Evolutionary conservation across 2,888 invertebrate genomes (phyloP).

Genomic region (Omphaloscelis lunosa): DNA sequence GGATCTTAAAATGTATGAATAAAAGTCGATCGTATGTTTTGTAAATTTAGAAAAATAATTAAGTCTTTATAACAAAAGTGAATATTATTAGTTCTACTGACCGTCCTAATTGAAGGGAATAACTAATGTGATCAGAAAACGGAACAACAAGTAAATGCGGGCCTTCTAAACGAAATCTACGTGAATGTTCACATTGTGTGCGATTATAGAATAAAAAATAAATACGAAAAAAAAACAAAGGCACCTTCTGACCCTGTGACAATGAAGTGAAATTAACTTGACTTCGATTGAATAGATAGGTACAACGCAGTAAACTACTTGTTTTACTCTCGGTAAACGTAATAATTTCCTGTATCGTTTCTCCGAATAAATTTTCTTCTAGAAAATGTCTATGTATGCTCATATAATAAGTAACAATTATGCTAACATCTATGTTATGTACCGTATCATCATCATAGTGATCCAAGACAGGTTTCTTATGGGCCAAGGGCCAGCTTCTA

Average conservation of each 20-base stretch:
- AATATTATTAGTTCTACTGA: conserved; percentile 12
- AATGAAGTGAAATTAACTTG: conserved; percentile 51
- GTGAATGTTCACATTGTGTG: conserved; percentile 40
- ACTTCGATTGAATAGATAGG: conserved; percentile 20
- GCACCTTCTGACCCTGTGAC: conserved; percentile 46
- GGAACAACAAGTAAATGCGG: conserved; percentile 5
- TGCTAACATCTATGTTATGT: background rate
- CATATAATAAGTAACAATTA: background rate
- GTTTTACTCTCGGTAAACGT: background rate
- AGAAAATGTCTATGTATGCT: background rate
- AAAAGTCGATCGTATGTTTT: background rate
- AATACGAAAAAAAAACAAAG: conserved; percentile 37
- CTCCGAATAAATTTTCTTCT: background rate
- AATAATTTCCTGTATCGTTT: conserved; percentile 31
- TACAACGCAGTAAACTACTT: conserved; percentile 26
- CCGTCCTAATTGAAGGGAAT: conserved; percentile 29
- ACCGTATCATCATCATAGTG: background rate
- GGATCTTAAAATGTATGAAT: background rate
- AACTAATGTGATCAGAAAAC: conserved; percentile 20
- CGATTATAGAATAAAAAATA: conserved; percentile 36
- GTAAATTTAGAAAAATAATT: conserved; percentile 3
- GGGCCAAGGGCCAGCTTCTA: conserved; percentile 18
- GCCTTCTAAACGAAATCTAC: conserved; percentile 28
- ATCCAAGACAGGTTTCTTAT: background rate
- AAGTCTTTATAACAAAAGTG: background rate